phyloP scores from a whole-genome alignment of 1,140 invertebrate genomes.

The Nasonia longicornis region DNA sequence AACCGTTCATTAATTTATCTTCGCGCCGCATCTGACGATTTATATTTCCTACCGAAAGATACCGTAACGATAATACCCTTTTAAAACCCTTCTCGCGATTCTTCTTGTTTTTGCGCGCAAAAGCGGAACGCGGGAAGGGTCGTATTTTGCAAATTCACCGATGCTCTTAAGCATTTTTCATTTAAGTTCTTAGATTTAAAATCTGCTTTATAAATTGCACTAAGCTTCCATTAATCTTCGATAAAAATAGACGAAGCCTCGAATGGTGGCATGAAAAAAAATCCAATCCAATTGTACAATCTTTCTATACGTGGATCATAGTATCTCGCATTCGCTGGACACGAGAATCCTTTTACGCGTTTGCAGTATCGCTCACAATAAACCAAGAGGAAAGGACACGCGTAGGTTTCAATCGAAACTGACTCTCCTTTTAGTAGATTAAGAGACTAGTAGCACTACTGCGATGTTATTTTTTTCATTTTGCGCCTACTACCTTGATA shows the following conservation, averaged over 20 bases:
- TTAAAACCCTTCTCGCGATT: constrained; percentile 27
- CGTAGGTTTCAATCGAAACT: background rate
- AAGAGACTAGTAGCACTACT: background rate
- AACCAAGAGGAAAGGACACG: background rate
- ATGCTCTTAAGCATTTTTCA: background rate
- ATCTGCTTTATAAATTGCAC: background rate
- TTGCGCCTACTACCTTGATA: no score
- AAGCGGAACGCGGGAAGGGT: background rate
- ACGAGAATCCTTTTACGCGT: background rate
- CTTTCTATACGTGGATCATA: background rate
- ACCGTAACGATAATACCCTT: constrained; percentile 20
- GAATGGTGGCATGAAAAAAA: background rate
- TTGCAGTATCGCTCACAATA: background rate
- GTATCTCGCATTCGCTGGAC: background rate
- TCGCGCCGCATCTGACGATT: constrained; percentile 13
- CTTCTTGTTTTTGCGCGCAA: background rate
- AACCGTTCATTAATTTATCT: constrained; percentile 18
- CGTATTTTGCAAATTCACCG: background rate
- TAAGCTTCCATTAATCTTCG: background rate
- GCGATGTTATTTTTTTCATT: no score
- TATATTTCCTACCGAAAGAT: constrained; percentile 8
- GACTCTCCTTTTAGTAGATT: background rate
- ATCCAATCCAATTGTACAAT: background rate
- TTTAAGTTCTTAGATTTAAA: background rate
- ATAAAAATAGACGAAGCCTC: background rate